Percentiles rank a stretch among this genome's conserved stretches.
phyloP scores from a whole-genome alignment of 1,140 invertebrate species.

The Neelides sp. region DNA sequence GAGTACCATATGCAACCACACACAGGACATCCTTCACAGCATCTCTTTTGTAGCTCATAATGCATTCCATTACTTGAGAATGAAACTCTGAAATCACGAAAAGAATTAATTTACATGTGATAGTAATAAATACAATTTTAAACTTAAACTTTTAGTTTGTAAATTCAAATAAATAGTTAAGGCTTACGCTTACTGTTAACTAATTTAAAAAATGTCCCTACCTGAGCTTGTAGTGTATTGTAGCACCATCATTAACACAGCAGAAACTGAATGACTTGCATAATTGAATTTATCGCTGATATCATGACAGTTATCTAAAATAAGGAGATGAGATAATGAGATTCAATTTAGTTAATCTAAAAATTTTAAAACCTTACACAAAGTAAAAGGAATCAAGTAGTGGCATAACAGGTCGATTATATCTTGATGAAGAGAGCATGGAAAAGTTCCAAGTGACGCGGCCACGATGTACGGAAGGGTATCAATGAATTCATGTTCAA shows the following conservation, averaged over 20 bases:
- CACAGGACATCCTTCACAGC: slow-evolving; percentile 85
- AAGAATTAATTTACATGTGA: slow-evolving; percentile 7
- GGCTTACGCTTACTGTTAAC: not conserved
- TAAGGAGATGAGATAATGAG: slow-evolving; percentile 1
- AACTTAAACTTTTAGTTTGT: no score
- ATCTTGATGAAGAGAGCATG: slow-evolving; percentile 78
- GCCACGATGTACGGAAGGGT: slow-evolving; percentile 87
- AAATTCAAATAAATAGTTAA: no score
- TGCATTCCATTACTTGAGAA: slow-evolving; percentile 83
- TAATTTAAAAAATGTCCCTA: slow-evolving; percentile 34
- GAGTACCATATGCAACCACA: slow-evolving; percentile 92
- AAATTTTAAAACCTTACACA: slow-evolving; percentile 52
- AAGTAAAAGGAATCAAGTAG: slow-evolving; percentile 90
- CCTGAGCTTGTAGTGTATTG: slow-evolving; percentile 86
- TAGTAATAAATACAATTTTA: not conserved
- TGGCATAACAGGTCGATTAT: slow-evolving; percentile 90
- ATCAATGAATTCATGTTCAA: slow-evolving; percentile 90
- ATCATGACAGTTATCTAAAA: slow-evolving; percentile 25
- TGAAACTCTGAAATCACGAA: slow-evolving; percentile 59
- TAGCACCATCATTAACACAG: slow-evolving; percentile 93
- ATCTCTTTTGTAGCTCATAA: slow-evolving; percentile 81
- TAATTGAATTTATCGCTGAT: slow-evolving; percentile 56
- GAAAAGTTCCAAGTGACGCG: slow-evolving; percentile 82
- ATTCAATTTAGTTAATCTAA: not conserved
- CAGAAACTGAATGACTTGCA: slow-evolving; percentile 79